Base-by-base conservation (phyloP, 2,113 vertebrate species). In the Chionodraco myersi region DNA sequence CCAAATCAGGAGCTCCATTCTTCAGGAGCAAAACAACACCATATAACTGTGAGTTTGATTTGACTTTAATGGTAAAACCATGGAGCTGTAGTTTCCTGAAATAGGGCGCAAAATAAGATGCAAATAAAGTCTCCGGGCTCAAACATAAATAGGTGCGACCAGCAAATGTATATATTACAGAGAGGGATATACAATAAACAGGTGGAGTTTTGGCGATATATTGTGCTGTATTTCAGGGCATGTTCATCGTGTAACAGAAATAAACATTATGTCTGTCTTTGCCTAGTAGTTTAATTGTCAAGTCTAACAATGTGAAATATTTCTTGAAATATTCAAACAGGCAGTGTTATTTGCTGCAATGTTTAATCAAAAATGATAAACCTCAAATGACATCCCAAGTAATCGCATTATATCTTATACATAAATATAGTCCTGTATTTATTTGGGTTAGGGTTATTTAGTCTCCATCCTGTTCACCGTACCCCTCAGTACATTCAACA, bases 401-500 rank as follows among this genome's bases (percentile, higher is more conserved):
- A 80, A 88, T 86, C 68, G 57, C 16, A 83, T 76, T 41, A 7
- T 41, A 41, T 79, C 44, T 65, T 78, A 36, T 72, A 78, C 16
- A 57, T 56, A 41, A 36, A 59, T 63, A 47, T 11, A 54, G 23
- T 53, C 3, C 45, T 36, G 21, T 64, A 68, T 67, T 45, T 56
- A 64, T 64, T 45, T 59, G 23, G n/a, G 36, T 4, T 88, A 71
- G 72, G 30, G 52, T 75, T 49, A 80, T 77, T 49, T n/a, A 68
- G 73, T 79, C 58, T 66, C 48, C 10, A 59, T 64, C 47, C 69
- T 64, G 52, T 73, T 60, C 12, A 5, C 69, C 66, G 48, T 76
- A 70, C 65, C 73, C 86, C 82, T 73, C 11, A 65, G 85, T 66
- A 84, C 58, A 84, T 73, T 75, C 65, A 88, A 52, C 63, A 77